Conservation (phyloP, 2,797 vertebrate species). For the Paramormyrops hopkinsi region DNA sequence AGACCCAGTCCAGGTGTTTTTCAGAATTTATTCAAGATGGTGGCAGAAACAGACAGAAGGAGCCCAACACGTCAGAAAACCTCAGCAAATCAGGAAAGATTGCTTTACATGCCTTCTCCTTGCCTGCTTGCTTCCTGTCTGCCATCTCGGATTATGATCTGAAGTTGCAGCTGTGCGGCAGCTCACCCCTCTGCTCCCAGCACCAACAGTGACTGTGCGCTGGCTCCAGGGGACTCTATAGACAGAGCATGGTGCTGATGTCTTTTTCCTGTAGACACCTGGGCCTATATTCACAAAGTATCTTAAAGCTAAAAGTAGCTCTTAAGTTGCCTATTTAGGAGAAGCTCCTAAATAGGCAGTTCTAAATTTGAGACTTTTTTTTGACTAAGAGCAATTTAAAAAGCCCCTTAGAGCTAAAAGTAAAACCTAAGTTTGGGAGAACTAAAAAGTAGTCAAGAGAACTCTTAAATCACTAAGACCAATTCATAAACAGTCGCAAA, state of each 20-base stretch:
- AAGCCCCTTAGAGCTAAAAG: neutral
- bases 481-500: neutral
- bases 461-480: neutral
- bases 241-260: neutral
- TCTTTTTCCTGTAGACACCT: neutral
- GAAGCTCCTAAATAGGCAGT: no score
- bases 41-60: neutral
- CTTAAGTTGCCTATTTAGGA: no score
- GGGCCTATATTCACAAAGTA: neutral
- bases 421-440: neutral
- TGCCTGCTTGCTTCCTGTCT: neutral
- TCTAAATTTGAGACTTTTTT: no score
- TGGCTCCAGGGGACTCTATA: neutral
- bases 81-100: neutral
- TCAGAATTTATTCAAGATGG: neutral
- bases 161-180: neutral
- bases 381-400: no score
- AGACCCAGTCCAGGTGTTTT: neutral
- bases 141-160: neutral
- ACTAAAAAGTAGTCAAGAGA: no score
- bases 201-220: neutral
- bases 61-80: neutral
- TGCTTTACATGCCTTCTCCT: neutral
- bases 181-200: neutral
- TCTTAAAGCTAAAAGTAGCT: neutral